Evolutionary conservation across 2,113 vertebrate species (phyloP).

Genomic region (Pithys albifrons): DNA sequence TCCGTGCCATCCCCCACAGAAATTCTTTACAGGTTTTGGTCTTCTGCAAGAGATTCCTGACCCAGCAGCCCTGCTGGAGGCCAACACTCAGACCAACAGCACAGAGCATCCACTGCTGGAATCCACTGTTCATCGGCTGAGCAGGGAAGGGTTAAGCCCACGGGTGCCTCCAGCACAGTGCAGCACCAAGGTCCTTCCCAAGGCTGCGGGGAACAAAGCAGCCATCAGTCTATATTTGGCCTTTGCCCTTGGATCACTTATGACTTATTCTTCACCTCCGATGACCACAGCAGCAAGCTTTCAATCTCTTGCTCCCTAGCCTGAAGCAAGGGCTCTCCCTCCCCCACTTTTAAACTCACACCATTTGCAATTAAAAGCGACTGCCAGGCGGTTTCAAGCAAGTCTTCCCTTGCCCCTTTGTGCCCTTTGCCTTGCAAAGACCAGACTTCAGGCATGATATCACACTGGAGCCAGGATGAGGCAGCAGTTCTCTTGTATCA

Average conservation of each 20-base stretch:
- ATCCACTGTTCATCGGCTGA: background rate
- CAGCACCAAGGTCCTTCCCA: constrained; percentile 71
- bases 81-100: background rate
- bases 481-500: background rate
- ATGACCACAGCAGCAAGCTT: constrained; percentile 70
- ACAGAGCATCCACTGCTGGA: background rate
- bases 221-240: constrained; percentile 81
- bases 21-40: background rate
- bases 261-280: constrained; percentile 79
- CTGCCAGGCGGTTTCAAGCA: constrained; percentile 23
- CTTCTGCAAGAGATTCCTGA: background rate
- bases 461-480: accelerated
- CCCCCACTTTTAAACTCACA: constrained; percentile 36
- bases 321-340: constrained; percentile 51
- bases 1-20: background rate
- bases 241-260: constrained; percentile 77
- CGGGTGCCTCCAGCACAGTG: constrained; percentile 4
- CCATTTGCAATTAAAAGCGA: constrained; percentile 63
- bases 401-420: background rate
- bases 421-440: background rate
- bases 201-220: constrained; percentile 73
- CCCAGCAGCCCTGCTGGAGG: background rate
- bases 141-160: constrained; percentile 74
- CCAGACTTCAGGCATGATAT: background rate
- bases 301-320: constrained; percentile 71